A percentile compares a stretch with the other conserved stretches of the same genome.
Evolutionary conservation across 2,888 invertebrate species (phyloP).

Genomic region (Lingula anatina): DNA sequence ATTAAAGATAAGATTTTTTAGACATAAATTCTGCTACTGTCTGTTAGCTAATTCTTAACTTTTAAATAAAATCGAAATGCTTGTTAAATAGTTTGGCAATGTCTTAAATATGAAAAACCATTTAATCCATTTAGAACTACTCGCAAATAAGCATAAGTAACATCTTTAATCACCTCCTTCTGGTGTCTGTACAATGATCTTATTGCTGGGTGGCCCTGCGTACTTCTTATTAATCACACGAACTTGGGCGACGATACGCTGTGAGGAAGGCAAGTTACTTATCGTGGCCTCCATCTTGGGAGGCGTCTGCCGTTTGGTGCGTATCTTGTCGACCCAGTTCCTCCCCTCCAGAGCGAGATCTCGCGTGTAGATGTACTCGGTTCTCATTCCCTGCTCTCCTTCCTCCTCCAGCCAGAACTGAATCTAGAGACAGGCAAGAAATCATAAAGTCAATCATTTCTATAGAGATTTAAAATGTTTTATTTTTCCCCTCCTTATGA

Average conservation of each 20-base stretch:
- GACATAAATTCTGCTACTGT: no score
- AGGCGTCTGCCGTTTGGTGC: neutral
- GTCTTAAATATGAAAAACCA: conserved; percentile 83
- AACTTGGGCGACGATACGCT: conserved; percentile 77
- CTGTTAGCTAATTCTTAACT: conserved; percentile 36
- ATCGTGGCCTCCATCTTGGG: conserved; percentile 10
- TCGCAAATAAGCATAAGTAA: conserved; percentile 36
- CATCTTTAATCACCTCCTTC: conserved; percentile 38
- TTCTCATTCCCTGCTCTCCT: conserved; percentile 15
- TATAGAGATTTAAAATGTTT: no score
- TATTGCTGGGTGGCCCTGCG: conserved; percentile 84
- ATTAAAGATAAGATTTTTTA: no score
- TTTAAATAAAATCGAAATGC: conserved; percentile 57
- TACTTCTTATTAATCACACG: conserved; percentile 85
- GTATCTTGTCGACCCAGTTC: neutral
- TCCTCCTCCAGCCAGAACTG: conserved; percentile 87
- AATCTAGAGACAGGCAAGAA: conserved; percentile 56
- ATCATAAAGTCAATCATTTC: no score
- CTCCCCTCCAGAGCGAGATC: no score
- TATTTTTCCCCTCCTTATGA: no score
- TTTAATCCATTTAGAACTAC: conserved; percentile 72
- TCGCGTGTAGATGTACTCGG: no score
- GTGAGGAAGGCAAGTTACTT: conserved; percentile 33
- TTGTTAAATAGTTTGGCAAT: conserved; percentile 89
- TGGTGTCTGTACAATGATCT: conserved; percentile 56